A percentile compares a stretch with the other conserved stretches of the same genome.
Evolutionary conservation across 1,140 invertebrate genomes (phyloP).

Genomic region (Halictus rubicundus): DNA sequence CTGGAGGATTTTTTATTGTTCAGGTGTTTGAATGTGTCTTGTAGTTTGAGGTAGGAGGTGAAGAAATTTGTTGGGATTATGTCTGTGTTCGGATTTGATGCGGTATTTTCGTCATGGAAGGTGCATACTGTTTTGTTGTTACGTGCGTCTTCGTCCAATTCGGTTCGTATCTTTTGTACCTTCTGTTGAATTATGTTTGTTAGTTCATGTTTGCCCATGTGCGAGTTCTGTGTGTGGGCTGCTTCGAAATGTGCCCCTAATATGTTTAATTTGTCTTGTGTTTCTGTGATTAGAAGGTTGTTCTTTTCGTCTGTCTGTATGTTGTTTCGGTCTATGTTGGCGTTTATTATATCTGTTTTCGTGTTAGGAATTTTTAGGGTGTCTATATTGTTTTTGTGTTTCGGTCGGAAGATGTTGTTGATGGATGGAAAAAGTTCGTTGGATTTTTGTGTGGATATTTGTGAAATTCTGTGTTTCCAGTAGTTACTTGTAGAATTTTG

Average conservation of each 20-base stretch:
- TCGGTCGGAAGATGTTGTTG: background rate
- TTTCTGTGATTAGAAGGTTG: background rate
- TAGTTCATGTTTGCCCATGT: background rate
- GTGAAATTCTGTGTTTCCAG: background rate
- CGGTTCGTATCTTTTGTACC: background rate
- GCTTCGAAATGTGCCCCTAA: conserved; percentile 2
- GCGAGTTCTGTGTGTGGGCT: background rate
- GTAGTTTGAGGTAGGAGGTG: background rate
- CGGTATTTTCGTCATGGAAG: background rate
- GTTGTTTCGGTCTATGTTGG: background rate
- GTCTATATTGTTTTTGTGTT: background rate
- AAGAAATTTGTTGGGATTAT: background rate
- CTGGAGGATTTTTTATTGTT: conserved; percentile 25
- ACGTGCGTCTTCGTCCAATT: background rate
- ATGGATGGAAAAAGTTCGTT: background rate
- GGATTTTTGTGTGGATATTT: background rate
- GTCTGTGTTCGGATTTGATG: background rate
- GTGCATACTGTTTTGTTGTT: conserved; percentile 1
- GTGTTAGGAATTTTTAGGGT: background rate
- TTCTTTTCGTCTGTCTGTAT: background rate
- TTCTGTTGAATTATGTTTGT: background rate
- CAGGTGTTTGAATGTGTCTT: background rate
- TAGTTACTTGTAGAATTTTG: background rate
- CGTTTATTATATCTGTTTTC: background rate
- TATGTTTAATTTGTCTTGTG: conserved; percentile 13